phyloP scores from a whole-genome alignment of 1,140 invertebrate species.

The Archivesica marissinica region DNA sequence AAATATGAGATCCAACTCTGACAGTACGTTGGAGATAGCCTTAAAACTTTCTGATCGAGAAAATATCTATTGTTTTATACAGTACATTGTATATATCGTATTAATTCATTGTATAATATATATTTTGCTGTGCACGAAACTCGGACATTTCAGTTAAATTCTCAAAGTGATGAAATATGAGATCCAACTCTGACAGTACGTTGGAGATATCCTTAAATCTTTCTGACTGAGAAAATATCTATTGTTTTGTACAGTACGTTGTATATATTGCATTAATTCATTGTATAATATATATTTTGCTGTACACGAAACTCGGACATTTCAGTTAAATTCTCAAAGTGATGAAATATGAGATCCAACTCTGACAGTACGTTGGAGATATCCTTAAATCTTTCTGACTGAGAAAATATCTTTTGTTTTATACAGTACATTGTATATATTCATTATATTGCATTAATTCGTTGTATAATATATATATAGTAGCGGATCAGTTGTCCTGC shows the following conservation, averaged over 20 bases:
- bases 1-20: conserved; percentile 45
- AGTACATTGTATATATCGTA: not conserved
- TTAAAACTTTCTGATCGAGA: not conserved
- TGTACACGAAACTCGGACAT: too few species aligned
- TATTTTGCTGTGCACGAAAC: not conserved
- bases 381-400: conserved; percentile 1
- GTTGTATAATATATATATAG: not conserved
- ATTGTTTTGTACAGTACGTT: not conserved
- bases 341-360: conserved; percentile 33
- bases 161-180: conserved; percentile 3
- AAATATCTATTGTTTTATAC: not conserved
- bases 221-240: not conserved
- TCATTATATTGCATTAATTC: not conserved
- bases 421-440: not conserved
- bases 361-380: conserved; percentile 5
- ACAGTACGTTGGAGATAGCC: not conserved
- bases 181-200: not conserved
- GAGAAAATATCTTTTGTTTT: not conserved
- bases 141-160: too few species aligned
- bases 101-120: not conserved
- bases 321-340: not conserved
- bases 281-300: too few species aligned
- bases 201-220: not conserved
- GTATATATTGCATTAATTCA: too few species aligned
- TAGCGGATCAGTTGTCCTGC: not conserved